Percentiles rank a stretch among this genome's conserved stretches.
Conservation (phyloP, 2,888 invertebrate genomes). For the Eucriotettix oculatus region DNA sequence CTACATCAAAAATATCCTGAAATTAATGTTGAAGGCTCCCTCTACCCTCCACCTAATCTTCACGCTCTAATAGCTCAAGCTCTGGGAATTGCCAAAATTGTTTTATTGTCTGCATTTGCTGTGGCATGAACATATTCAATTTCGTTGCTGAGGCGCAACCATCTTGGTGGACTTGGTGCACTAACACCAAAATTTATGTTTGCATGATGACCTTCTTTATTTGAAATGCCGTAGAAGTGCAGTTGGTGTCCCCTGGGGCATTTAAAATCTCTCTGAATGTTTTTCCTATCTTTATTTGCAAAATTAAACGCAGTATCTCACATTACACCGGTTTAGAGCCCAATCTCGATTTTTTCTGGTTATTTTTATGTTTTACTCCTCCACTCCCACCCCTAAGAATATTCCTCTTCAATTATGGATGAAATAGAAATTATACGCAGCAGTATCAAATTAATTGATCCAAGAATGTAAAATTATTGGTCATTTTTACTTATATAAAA, state of each 20-base stretch:
- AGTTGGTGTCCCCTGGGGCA: constrained; percentile 62
- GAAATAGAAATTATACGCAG: too few species aligned
- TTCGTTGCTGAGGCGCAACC: constrained; percentile 66
- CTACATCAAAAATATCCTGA: constrained; percentile 86
- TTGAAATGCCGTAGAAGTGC: constrained; percentile 85
- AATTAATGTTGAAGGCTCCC: constrained; percentile 69
- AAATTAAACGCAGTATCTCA: background rate
- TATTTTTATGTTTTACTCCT: too few species aligned
- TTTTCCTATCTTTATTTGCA: too few species aligned
- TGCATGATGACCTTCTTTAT: constrained; percentile 95
- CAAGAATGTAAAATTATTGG: too few species aligned
- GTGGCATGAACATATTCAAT: constrained; percentile 70
- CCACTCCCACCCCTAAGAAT: too few species aligned
- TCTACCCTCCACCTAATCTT: constrained; percentile 7
- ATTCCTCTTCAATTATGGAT: too few species aligned
- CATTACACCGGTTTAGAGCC: too few species aligned
- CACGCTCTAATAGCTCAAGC: constrained; percentile 4
- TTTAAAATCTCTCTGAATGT: constrained; percentile 29
- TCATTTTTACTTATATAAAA: too few species aligned
- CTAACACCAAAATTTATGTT: constrained; percentile 86
- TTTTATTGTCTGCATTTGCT: constrained; percentile 72
- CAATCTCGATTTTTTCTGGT: too few species aligned
- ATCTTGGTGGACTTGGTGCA: constrained; percentile 75
- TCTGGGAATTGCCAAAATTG: constrained; percentile 60
- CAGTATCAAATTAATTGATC: too few species aligned